Evolutionary conservation across 2,888 invertebrate genomes (phyloP).

Genomic region (Globia sparganii): DNA sequence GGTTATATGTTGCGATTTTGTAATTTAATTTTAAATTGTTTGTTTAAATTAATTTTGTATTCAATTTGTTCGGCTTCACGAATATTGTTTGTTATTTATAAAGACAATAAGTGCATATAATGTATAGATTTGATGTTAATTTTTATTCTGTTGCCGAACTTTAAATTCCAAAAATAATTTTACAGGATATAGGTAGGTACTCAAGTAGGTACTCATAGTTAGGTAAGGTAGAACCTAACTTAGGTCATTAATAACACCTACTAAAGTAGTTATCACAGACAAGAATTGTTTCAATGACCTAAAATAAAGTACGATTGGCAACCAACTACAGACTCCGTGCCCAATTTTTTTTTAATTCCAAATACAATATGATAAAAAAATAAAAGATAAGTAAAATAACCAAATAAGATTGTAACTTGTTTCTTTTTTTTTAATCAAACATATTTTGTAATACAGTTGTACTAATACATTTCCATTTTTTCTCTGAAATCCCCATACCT

Average conservation of each 20-base stretch:
- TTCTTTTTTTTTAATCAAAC: neutral
- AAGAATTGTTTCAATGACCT: neutral
- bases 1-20: slow-evolving; percentile 31
- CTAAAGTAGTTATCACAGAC: neutral
- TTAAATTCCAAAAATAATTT: neutral
- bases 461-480: neutral
- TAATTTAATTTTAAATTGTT: slow-evolving; percentile 30
- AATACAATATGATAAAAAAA: neutral
- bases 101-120: slow-evolving; percentile 1
- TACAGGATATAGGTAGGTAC: neutral
- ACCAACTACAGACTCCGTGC: too few species aligned
- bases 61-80: neutral
- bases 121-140: neutral
- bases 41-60: slow-evolving; percentile 37
- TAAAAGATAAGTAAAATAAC: neutral
- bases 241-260: neutral
- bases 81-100: slow-evolving; percentile 1
- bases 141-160: neutral
- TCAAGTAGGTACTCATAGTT: neutral
- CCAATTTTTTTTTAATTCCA: too few species aligned
- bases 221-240: neutral
- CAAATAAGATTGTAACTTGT: neutral
- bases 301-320: neutral
- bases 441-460: too few species aligned
- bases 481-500: neutral